Percentiles rank a stretch among this genome's conserved stretches.
phyloP scores from a whole-genome alignment of 2,888 invertebrate genomes.

The Philhelius pedissequus region DNA sequence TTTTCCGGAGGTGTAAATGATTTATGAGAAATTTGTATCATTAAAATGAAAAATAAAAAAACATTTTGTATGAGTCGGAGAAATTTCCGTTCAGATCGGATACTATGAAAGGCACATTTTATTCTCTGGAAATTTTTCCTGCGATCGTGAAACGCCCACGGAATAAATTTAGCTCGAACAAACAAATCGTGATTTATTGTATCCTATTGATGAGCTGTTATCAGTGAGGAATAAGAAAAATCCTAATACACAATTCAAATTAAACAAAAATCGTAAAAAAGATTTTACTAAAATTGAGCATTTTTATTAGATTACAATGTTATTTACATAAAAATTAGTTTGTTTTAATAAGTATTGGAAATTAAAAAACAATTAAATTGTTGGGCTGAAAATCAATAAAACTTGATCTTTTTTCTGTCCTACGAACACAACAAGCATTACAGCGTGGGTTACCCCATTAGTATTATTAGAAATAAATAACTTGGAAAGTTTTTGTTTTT shows the following conservation, averaged over 20 bases:
- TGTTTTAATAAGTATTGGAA: constrained; percentile 3
- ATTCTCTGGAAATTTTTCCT: too few relatives aligned
- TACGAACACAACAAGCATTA: constrained; percentile 6
- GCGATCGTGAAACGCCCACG: too few relatives aligned
- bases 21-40: too few relatives aligned
- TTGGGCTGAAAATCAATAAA: constrained; percentile 72
- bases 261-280: constrained; percentile 35
- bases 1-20: too few relatives aligned
- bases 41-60: too few relatives aligned
- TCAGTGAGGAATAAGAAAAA: not conserved
- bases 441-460: not conserved
- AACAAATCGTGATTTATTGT: too few relatives aligned
- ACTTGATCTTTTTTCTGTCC: constrained; percentile 71
- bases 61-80: too few relatives aligned
- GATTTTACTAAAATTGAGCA: constrained; percentile 42
- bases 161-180: too few relatives aligned
- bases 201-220: not conserved
- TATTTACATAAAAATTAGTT: constrained; percentile 53
- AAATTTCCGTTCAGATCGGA: too few relatives aligned
- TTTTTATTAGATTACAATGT: constrained; percentile 43
- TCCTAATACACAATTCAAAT: not conserved
- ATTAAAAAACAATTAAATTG: constrained; percentile 11
- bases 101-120: too few relatives aligned
- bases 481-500: not conserved
- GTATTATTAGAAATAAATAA: constrained; percentile 48